Percentiles rank a stretch among this genome's conserved stretches.
Conservation (phyloP, 2,888 invertebrate genomes). For the Drosophila prostipennis region DNA sequence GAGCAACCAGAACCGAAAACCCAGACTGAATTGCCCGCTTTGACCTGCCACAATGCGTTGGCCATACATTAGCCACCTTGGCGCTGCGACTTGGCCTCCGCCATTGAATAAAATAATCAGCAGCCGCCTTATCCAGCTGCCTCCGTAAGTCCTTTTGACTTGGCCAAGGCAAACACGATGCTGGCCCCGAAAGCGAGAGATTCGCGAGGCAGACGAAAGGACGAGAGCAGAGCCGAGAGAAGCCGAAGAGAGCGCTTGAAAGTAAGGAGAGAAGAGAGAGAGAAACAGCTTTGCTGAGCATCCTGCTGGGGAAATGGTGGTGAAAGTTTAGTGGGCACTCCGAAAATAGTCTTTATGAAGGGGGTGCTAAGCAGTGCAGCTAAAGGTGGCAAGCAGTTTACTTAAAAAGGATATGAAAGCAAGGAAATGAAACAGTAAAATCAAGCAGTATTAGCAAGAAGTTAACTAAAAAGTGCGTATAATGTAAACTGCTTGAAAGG, state of each 20-base stretch:
- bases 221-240: slow-evolving; percentile 1
- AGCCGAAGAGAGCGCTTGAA: background rate
- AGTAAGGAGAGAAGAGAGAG: background rate
- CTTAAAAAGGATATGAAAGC: background rate
- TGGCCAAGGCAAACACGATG: slow-evolving; percentile 34
- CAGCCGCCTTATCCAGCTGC: slow-evolving; percentile 38
- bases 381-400: background rate
- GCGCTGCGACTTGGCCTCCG: slow-evolving; percentile 30
- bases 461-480: background rate
- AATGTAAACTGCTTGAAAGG: background rate
- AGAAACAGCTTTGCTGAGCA: slow-evolving; percentile 34
- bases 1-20: slow-evolving; percentile 6
- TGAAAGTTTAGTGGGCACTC: slow-evolving; percentile 19
- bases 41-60: slow-evolving; percentile 77
- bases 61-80: slow-evolving; percentile 65
- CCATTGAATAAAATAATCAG: slow-evolving; percentile 41
- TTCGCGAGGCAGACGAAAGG: slow-evolving; percentile 15
- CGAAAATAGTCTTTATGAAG: slow-evolving; percentile 18
- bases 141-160: slow-evolving; percentile 19
- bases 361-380: background rate
- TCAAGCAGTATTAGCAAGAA: background rate
- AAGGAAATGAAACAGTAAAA: background rate
- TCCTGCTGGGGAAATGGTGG: slow-evolving; percentile 40
- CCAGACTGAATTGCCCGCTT: slow-evolving; percentile 62
- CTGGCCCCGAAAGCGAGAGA: slow-evolving; percentile 22